phyloP scores from a whole-genome alignment of 2,888 invertebrate genomes.

The Spisula solida region DNA sequence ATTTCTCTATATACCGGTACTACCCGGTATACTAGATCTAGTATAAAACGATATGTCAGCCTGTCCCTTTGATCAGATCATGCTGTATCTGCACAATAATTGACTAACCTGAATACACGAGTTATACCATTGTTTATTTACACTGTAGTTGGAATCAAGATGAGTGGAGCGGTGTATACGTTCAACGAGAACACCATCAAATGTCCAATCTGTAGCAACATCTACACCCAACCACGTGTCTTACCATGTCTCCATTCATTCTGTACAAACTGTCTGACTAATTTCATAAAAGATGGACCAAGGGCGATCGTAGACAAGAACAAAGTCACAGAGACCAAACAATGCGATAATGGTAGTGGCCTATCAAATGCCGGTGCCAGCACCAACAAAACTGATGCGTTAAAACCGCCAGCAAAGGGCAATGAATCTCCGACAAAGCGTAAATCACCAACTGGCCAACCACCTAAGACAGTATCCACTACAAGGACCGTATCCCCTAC shows the following conservation, averaged over 20 bases:
- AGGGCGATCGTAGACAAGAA: conserved; percentile 5
- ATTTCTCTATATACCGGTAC: too few species aligned
- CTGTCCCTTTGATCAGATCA: too few species aligned
- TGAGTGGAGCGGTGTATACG: conserved; percentile 43
- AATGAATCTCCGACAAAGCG: conserved; percentile 30
- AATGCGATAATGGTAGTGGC: background rate
- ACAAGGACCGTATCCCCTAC: background rate
- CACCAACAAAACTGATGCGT: background rate
- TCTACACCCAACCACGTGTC: conserved; percentile 66
- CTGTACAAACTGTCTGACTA: conserved; percentile 69
- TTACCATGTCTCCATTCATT: conserved; percentile 75
- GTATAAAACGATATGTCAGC: too few species aligned
- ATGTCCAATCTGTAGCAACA: conserved; percentile 71
- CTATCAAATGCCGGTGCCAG: conserved; percentile 5
- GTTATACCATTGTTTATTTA: background rate
- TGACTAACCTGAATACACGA: too few species aligned
- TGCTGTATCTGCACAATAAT: too few species aligned
- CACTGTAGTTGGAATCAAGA: background rate
- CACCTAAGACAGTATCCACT: background rate
- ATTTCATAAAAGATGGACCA: conserved; percentile 60
- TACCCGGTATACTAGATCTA: too few species aligned
- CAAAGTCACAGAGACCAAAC: background rate
- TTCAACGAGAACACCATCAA: conserved; percentile 67
- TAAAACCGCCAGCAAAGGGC: background rate
- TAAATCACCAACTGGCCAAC: conserved; percentile 24